phyloP scores from a whole-genome alignment of 2,113 vertebrate genomes.

The Corythoichthys haematopterus region DNA sequence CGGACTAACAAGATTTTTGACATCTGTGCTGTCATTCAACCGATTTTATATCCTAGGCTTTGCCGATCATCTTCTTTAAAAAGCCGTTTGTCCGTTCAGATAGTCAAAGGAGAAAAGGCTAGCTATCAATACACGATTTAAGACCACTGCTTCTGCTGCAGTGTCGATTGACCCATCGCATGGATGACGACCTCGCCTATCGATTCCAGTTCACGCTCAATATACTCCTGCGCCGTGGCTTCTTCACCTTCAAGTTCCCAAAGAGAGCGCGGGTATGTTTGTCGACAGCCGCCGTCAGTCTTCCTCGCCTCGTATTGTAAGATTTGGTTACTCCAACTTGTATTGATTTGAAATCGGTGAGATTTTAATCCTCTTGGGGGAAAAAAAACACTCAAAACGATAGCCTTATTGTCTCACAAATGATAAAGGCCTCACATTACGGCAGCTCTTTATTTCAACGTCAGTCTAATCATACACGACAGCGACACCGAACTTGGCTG shows the following conservation, averaged over 20 bases:
- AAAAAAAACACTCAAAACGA: slow-evolving; percentile 1
- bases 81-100: neutral
- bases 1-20: too few relatives aligned
- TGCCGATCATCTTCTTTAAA: neutral
- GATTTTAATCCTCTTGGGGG: slow-evolving; percentile 21
- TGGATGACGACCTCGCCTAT: slow-evolving; percentile 31
- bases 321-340: slow-evolving; percentile 22
- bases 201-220: slow-evolving; percentile 54
- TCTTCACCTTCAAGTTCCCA: slow-evolving; percentile 23
- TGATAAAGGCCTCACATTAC: slow-evolving; percentile 19
- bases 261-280: slow-evolving; percentile 9
- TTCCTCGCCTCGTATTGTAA: neutral
- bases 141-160: slow-evolving; percentile 19
- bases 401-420: slow-evolving; percentile 21
- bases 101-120: neutral
- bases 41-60: too few relatives aligned
- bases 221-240: slow-evolving; percentile 40
- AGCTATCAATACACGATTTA: slow-evolving; percentile 31
- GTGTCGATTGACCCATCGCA: slow-evolving; percentile 19
- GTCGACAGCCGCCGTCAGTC: neutral
- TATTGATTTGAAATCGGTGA: slow-evolving; percentile 52
- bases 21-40: too few relatives aligned
- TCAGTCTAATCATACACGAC: slow-evolving; percentile 34
- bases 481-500: slow-evolving; percentile 5
- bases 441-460: slow-evolving; percentile 10